Conservation (phyloP, 2,888 invertebrate species). For the Caenorhabditis uteleia region DNA sequence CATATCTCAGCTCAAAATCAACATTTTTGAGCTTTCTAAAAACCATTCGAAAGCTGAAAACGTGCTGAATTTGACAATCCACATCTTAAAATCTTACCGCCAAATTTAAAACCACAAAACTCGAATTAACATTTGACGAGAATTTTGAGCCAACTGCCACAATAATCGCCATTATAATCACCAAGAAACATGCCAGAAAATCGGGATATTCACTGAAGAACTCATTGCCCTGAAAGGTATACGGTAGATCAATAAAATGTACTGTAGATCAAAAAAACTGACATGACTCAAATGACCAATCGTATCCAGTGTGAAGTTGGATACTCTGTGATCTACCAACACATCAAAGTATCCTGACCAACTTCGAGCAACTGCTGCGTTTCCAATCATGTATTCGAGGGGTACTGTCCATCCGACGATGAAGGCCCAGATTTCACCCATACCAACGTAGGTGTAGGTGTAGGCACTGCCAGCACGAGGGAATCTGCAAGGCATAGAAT, state of each 20-base stretch:
- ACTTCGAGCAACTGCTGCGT: conserved; percentile 71
- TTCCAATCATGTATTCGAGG: conserved; percentile 80
- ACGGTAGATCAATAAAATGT: background rate
- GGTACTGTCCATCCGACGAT: conserved; percentile 73
- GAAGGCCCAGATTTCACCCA: conserved; percentile 92
- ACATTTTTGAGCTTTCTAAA: too few species aligned
- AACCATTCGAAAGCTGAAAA: too few species aligned
- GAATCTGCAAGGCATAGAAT: conserved; percentile 72
- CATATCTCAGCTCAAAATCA: too few species aligned
- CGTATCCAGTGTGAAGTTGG: conserved; percentile 16
- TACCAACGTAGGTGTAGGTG: conserved; percentile 92
- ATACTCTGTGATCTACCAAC: conserved; percentile 38
- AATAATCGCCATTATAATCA: conserved; percentile 33
- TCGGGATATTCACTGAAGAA: conserved; percentile 43
- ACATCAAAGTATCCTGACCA: conserved; percentile 72
- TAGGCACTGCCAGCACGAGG: conserved; percentile 79
- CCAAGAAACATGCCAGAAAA: conserved; percentile 37
- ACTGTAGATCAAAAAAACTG: background rate
- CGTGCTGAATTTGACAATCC: too few species aligned
- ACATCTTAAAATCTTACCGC: conserved; percentile 24
- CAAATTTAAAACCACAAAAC: conserved; percentile 66
- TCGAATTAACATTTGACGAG: conserved; percentile 70
- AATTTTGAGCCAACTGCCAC: conserved; percentile 70
- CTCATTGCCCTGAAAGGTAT: conserved; percentile 14
- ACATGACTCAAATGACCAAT: conserved; percentile 26